Base-by-base conservation (phyloP, 2,888 invertebrate species). In the Synanthedon vespiformis region DNA sequence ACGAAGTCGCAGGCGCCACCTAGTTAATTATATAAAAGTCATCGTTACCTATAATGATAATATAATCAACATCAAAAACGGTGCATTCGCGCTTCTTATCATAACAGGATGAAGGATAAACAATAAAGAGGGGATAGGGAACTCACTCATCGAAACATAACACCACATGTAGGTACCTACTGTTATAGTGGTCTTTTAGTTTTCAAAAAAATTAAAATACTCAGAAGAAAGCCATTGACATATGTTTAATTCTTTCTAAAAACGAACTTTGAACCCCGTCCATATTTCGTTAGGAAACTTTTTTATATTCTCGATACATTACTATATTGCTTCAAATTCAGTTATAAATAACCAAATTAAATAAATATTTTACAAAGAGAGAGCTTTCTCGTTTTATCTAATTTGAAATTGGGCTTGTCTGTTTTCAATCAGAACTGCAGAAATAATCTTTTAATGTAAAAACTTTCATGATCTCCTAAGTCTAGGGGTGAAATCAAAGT, bases 401-500 rank as follows among this genome's bases (percentile, higher is more conserved):
- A 44, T 13, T 13, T 14, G 14, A 12, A 44, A 22, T 48, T 44
- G 6, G 2, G 44, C 18, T 50, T 48, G 54, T 53, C 49, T 55
- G 50, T 52, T 57, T 53, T 57, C 53, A 50, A 52, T 52, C 49
- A 51, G 11, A 16, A 52, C 40, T 53, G 51, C 34, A 22, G 48
- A 22, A 53, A 53, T 40, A 50, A 50, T 51, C 49, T 40, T 51
- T 44, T 55, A 50, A 53, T 55, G 51, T 52, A 56, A 53, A 40
- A 34, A 48, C 47, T 51, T 51, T 51, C 16, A 14, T 50, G 47
- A n/a, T 40, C 48, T 12, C 44, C 48, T 13, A 48, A 48, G 53
- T 57, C 54, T 56, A 55, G 50, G 52, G 55, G 56, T 56, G 50
- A 48, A 47, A 51, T 18, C 52, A 52, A 58, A 59, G 57, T 53